Conservation (phyloP, 2,888 invertebrate genomes). For the Caenorhabditis virilis region DNA sequence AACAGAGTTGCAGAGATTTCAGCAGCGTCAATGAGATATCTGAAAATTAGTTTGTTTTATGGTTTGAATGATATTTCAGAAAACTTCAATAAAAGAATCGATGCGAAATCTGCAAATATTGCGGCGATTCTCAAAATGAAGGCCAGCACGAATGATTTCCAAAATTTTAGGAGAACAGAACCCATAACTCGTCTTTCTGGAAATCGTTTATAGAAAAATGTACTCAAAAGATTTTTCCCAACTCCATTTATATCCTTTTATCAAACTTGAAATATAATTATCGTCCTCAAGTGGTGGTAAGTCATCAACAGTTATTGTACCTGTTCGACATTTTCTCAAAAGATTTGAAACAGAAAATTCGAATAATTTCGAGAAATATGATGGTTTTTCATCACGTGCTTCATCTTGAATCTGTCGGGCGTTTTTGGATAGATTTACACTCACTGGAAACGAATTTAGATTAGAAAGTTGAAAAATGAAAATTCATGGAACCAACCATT, state of each 20-base stretch:
- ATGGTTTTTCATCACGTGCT: slow-evolving; percentile 10
- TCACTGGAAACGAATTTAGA: slow-evolving; percentile 9
- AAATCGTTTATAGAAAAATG: neutral
- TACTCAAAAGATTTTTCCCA: neutral
- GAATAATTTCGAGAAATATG: slow-evolving; percentile 20
- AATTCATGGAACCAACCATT: slow-evolving; percentile 22
- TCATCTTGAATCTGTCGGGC: slow-evolving; percentile 28
- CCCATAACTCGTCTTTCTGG: slow-evolving; percentile 28
- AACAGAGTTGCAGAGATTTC: slow-evolving; percentile 27
- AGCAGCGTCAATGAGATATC: slow-evolving; percentile 27
- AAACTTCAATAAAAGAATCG: slow-evolving; percentile 27
- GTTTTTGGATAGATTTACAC: slow-evolving; percentile 27
- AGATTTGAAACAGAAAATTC: slow-evolving; percentile 16
- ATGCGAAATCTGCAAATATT: slow-evolving; percentile 30
- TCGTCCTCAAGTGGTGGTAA: slow-evolving; percentile 17
- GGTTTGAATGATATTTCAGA: neutral
- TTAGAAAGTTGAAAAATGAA: too few species aligned
- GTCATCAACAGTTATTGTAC: slow-evolving; percentile 23
- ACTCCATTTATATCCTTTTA: slow-evolving; percentile 38
- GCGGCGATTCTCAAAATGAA: slow-evolving; percentile 20
- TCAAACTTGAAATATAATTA: slow-evolving; percentile 13
- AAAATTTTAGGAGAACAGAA: slow-evolving; percentile 29
- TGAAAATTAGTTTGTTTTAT: neutral
- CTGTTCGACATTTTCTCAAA: slow-evolving; percentile 13
- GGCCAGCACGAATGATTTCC: slow-evolving; percentile 28